phyloP scores from a whole-genome alignment of 2,113 vertebrate genomes.

The Montifringilla adamsi region DNA sequence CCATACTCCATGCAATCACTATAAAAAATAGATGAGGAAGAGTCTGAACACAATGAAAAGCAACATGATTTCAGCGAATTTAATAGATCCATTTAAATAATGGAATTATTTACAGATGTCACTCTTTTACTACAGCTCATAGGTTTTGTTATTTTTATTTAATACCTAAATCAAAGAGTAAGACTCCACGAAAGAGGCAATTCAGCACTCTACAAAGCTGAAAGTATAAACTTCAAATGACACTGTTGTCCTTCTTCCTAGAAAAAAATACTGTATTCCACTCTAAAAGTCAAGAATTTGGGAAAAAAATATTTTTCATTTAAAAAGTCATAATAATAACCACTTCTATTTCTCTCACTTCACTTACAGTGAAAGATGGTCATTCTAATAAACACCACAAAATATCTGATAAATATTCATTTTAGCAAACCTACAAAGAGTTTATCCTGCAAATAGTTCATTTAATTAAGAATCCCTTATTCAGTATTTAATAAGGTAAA shows the following conservation, averaged over 20 bases:
- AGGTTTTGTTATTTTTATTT: not conserved
- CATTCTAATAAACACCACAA: not conserved
- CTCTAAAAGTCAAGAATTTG: not conserved
- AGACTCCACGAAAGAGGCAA: not conserved
- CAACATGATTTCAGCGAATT: not conserved
- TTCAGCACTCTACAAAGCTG: not conserved
- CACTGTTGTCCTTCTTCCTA: not conserved
- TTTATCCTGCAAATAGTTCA: slow-evolving; percentile 60
- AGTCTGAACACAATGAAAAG: not conserved
- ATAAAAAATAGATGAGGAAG: not conserved
- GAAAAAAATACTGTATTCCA: not conserved
- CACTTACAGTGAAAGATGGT: not conserved
- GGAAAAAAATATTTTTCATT: not conserved
- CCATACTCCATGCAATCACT: not conserved
- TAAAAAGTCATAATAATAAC: not conserved
- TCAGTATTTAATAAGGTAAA: slow-evolving; percentile 67
- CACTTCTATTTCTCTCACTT: not conserved
- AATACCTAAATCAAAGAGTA: not conserved
- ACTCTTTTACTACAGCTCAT: not conserved
- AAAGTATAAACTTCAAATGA: not conserved
- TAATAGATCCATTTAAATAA: not conserved
- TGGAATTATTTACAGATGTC: not conserved
- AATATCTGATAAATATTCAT: slow-evolving; percentile 55
- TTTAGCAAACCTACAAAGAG: slow-evolving; percentile 59
- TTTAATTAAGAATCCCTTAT: slow-evolving; percentile 63